Evolutionary conservation across 2,888 invertebrate genomes (phyloP).

Genomic region (Tinea trinotella): DNA sequence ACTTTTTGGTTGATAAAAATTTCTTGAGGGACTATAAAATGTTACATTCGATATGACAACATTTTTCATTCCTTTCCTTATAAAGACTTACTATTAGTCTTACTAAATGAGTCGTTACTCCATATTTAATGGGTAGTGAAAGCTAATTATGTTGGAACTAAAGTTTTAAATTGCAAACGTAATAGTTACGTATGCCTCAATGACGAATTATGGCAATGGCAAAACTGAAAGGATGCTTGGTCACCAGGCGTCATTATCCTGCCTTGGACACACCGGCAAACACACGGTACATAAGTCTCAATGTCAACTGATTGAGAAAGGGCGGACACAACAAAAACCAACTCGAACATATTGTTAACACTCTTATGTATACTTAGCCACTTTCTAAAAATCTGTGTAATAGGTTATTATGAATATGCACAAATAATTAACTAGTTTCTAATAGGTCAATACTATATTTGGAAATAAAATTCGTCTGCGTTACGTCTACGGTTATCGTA

Average conservation of each 20-base stretch:
- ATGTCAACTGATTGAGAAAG: slow-evolving; percentile 67
- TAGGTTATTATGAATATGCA: neutral
- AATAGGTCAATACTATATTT: neutral
- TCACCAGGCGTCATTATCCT: slow-evolving; percentile 44
- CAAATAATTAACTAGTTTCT: neutral
- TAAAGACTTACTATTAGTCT: neutral
- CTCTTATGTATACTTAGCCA: neutral
- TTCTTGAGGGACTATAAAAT: slow-evolving; percentile 7
- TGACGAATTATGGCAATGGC: slow-evolving; percentile 4
- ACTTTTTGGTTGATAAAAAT: slow-evolving; percentile 4
- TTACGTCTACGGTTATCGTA: neutral
- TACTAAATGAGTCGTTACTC: neutral
- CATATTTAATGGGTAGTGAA: slow-evolving; percentile 13
- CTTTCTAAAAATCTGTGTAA: slow-evolving; percentile 1
- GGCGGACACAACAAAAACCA: slow-evolving; percentile 29
- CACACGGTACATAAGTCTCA: no score
- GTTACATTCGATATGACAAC: neutral
- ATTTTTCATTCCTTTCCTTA: slow-evolving; percentile 5
- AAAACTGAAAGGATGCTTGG: slow-evolving; percentile 17
- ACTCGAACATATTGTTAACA: slow-evolving; percentile 29
- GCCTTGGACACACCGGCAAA: slow-evolving; percentile 45
- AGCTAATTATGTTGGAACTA: neutral
- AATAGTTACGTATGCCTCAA: neutral
- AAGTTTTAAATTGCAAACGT: neutral
- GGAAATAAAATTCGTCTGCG: neutral